Base-by-base conservation (phyloP, 2,888 invertebrate species). In the Drosophila mulleri region DNA sequence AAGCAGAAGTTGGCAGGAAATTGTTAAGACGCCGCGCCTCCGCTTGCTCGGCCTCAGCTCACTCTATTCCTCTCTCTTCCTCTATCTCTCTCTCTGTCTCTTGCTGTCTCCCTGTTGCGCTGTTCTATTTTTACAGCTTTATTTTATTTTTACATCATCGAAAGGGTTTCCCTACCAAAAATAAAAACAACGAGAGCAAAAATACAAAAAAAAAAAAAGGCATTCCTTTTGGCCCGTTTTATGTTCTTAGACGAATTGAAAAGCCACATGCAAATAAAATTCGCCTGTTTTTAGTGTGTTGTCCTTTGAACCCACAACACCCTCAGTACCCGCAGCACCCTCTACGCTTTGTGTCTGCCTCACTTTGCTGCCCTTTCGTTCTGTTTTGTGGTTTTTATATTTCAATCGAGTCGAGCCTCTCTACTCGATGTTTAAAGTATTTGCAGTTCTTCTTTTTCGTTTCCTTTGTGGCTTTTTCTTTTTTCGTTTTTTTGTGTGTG, bases 1-100 rank as follows among this genome's bases (percentile, higher is more conserved):
- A 87, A 87, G 86, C 85, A 87, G 82, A 87, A 87, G 87, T 87
- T 83, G 85, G 83, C 88, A 87, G 86, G 86, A 87, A 87, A 87
- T 87, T 87, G 86, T 87, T 86, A 87, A 85, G 86, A 82, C 82
- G 74, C 78, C 83, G 75, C 83, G 77, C 80, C 78, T 77, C 72
- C 78, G 50, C 66, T 67, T 64, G 18, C 32, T 62, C 32, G 9
- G 16, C n/a, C 45, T 41, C 45, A 11, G 48, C 26, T 26, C 26
- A 45, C 3, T 16, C 44, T 14, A 23, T 12, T 12, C 6, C 9
- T 18, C 2, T 12, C 45, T 29, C 57, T 44, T 39, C 29, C 14
- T 37, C 23, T 16, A 39, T 54, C 39, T 18, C 41, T 37, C 20
- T 45, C 20, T 7, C 23, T 39, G 11, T 47, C 20, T 37, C n/a